A percentile compares a stretch with the other conserved stretches of the same genome.
Conservation (phyloP, 1,140 invertebrate species). For the Ruditapes philippinarum region DNA sequence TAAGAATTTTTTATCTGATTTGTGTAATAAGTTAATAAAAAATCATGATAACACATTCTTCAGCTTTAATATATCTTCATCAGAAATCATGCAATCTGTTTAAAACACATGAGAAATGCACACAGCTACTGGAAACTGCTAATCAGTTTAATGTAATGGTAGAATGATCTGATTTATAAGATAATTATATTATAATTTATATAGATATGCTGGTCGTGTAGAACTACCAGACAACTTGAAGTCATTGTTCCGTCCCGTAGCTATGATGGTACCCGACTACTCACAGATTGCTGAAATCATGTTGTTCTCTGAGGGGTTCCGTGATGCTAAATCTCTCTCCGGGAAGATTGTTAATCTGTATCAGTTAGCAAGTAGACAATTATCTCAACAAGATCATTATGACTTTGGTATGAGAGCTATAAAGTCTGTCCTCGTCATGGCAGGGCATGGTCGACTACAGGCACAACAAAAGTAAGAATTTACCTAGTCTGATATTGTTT, state of each 20-base stretch:
- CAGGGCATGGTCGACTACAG: slow-evolving; percentile 84
- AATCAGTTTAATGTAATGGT: no score
- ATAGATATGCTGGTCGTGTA: slow-evolving; percentile 89
- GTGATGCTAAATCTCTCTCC: slow-evolving; percentile 92
- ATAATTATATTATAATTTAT: neutral
- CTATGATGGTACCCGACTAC: slow-evolving; percentile 98
- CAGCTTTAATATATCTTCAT: no score
- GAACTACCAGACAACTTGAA: slow-evolving; percentile 86
- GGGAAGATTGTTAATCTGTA: slow-evolving; percentile 96
- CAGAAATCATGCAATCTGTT: no score
- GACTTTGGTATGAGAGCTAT: slow-evolving; percentile 96
- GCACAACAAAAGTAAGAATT: slow-evolving; percentile 79
- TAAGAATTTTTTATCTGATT: no score
- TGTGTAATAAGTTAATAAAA: no score
- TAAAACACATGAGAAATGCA: no score
- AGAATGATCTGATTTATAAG: no score
- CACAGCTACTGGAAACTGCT: no score
- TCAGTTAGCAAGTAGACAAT: slow-evolving; percentile 95
- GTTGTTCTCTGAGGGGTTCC: slow-evolving; percentile 95
- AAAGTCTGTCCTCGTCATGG: slow-evolving; percentile 87
- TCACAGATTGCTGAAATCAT: slow-evolving; percentile 96
- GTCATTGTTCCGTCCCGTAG: slow-evolving; percentile 94
- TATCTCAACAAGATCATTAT: slow-evolving; percentile 97
- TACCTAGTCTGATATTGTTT: no score
- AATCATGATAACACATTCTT: no score